These are phyloP conservation scores for Archocentrus centrarchus DNA, from an alignment of 2,113 vertebrate species.

Conservation along the genomic window DNA sequence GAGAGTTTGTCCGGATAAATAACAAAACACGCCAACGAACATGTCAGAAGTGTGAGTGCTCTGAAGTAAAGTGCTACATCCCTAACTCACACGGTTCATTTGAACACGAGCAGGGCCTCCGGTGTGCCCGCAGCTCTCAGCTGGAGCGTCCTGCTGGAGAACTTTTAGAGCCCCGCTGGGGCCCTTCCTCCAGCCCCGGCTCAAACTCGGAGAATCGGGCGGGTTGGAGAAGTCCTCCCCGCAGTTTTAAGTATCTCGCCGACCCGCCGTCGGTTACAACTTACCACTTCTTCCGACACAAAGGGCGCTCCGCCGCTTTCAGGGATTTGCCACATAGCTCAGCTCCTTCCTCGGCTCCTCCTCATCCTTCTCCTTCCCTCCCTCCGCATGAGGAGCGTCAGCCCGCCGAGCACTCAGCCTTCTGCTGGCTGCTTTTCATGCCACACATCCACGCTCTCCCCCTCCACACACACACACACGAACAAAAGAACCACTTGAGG, in stretches of 20 bases:
- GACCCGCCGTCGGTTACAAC: neutral
- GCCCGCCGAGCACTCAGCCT: neutral
- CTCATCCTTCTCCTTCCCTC: neutral
- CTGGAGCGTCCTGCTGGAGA: neutral
- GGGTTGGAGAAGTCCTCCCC: neutral
- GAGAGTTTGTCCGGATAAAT: neutral
- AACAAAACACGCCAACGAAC: neutral
- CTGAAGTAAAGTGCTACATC: fast-evolving
- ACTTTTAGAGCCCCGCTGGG: neutral
- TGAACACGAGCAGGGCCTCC: neutral
- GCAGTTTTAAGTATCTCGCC: fast-evolving
- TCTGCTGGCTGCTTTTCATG: fast-evolving
- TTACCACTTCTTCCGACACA: neutral
- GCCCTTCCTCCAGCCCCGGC: neutral
- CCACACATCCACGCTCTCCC: neutral
- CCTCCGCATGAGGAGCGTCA: neutral
- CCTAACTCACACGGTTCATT: too few relatives aligned
- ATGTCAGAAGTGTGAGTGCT: fast-evolving
- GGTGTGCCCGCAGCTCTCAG: neutral
- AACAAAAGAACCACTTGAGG: neutral
- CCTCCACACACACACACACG: neutral
- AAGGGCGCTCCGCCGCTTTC: neutral
- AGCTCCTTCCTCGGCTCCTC: conserved; percentile 2
- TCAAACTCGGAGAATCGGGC: neutral
- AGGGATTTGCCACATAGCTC: neutral